These are phyloP conservation scores for Cephalotes varians DNA, from an alignment of 2,888 invertebrate genomes.

Conservation along the genomic window DNA sequence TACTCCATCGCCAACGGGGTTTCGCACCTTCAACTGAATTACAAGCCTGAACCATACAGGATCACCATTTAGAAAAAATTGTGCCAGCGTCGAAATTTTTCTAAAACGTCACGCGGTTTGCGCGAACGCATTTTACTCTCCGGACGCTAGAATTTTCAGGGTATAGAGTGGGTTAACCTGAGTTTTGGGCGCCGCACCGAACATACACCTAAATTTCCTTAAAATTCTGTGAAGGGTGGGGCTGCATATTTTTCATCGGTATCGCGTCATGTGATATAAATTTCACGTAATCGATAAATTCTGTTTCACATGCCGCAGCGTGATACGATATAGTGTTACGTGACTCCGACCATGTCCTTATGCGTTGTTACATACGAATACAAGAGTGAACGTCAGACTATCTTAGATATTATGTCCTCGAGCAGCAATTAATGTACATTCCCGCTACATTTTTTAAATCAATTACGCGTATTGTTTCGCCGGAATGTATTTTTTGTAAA, in stretches of 20 bases:
- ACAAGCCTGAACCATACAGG: not conserved
- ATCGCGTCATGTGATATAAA: slow-evolving; percentile 65
- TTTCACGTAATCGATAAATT: slow-evolving; percentile 68
- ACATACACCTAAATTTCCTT: slow-evolving; percentile 13
- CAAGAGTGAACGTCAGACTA: slow-evolving; percentile 19
- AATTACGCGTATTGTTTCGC: not conserved
- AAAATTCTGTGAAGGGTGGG: slow-evolving; percentile 32
- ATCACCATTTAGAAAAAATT: slow-evolving; percentile 18
- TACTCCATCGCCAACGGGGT: slow-evolving; percentile 25
- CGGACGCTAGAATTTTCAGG: slow-evolving; percentile 4
- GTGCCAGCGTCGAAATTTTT: slow-evolving; percentile 6
- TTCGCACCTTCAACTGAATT: slow-evolving; percentile 32
- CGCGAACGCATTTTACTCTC: not conserved
- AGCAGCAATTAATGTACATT: not conserved
- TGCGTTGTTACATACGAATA: slow-evolving; percentile 54
- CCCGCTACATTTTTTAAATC: slow-evolving; percentile 5
- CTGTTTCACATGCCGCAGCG: slow-evolving; percentile 64
- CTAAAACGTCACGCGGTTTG: not conserved
- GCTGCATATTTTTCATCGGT: slow-evolving; percentile 46
- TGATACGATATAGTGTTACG: slow-evolving; percentile 60
- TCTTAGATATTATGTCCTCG: not conserved
- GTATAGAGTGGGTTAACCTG: not conserved
- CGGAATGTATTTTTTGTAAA: not conserved
- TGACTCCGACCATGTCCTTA: slow-evolving; percentile 58
- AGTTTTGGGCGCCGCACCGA: not conserved